A percentile compares a stretch with the other conserved stretches of the same genome.
Evolutionary conservation across 1,140 invertebrate species (phyloP).

Genomic region (Ctenoplectra terminalis): DNA sequence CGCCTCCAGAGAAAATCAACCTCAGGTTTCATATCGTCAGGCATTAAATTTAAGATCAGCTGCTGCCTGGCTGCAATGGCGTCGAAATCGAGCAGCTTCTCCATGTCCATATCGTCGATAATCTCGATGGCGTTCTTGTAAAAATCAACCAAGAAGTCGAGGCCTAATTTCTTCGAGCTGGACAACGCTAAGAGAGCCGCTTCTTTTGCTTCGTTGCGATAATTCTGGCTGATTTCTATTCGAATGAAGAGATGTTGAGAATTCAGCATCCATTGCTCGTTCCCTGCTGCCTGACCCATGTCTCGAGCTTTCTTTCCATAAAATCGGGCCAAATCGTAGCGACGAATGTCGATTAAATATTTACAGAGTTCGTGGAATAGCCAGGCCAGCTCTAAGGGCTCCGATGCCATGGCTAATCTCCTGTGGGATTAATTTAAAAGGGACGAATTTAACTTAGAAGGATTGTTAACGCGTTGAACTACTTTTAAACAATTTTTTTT

Average conservation of each 20-base stretch:
- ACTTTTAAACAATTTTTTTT: too few species aligned
- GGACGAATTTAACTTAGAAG: too few species aligned
- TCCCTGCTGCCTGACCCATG: slow-evolving; percentile 34
- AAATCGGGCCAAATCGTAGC: slow-evolving; percentile 74
- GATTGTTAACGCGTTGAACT: too few species aligned
- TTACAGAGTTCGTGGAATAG: slow-evolving; percentile 75
- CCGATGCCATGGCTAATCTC: slow-evolving; percentile 69
- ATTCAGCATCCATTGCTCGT: slow-evolving; percentile 71
- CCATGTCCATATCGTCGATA: slow-evolving; percentile 68
- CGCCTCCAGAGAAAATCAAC: slow-evolving; percentile 69
- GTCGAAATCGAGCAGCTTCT: slow-evolving; percentile 52
- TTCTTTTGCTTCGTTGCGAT: slow-evolving; percentile 74
- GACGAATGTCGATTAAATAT: slow-evolving; percentile 64
- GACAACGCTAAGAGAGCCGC: slow-evolving; percentile 62
- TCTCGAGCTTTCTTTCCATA: slow-evolving; percentile 74
- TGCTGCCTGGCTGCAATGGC: slow-evolving; percentile 64
- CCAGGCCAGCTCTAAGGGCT: slow-evolving; percentile 74
- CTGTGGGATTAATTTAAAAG: slow-evolving; percentile 1
- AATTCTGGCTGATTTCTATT: slow-evolving; percentile 73
- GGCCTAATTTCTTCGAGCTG: slow-evolving; percentile 61
- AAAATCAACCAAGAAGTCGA: slow-evolving; percentile 73
- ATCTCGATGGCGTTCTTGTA: slow-evolving; percentile 61
- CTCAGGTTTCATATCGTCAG: slow-evolving; percentile 60
- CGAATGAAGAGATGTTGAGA: slow-evolving; percentile 70
- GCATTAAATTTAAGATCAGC: slow-evolving; percentile 72